Evolutionary conservation across 2,797 vertebrate species (phyloP), one percentile per base, ranked within the genome.

Genomic region (Lepilemur septentrionalis): DNA sequence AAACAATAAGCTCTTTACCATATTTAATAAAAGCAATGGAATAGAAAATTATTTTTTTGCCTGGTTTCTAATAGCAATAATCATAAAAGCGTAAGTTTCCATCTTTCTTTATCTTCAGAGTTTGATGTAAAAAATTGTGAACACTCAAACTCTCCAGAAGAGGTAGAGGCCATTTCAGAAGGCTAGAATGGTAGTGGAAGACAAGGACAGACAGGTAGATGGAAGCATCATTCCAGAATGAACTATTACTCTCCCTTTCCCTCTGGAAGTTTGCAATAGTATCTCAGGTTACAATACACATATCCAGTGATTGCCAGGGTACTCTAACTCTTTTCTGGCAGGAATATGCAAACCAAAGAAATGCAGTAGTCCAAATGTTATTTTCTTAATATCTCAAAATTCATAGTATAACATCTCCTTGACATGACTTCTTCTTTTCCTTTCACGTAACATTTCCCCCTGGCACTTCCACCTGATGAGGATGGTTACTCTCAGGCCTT

Each of bases 1-100:
- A 94, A 91, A 90, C 41, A 59, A 43, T 75, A 93, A 82, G 46
- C 4, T 94, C 43, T 61, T 72, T 43, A 70, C 23, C 14, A 65
- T 75, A 30, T 80, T 80, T 95, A 93, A 94, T 93, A 95, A 96
- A 92, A 88, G 46, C 65, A 93, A 73, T 14, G 38, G 15, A 94
- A 92, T 52, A 94, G 72, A 76, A 95, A 97, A 92, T 90, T 75
- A 73, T 81, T 81, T 89, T 89, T 61, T 87, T 63, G 28, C n/a
- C 95, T 90, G 4, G 25, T 94, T 93, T 57, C 52, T 94, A 92
- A 55, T 67, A 55, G n/a, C 48, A 63, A 3, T 88, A 70, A 84
- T 84, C 50, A 84, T 67, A 52, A 95, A 84, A 94, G 61, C 22
- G 4, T 50, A 94, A n/a, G 9, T 92, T 91, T 28, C n/a, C 41